These are phyloP conservation scores for Drosophila virilis DNA, from an alignment of 1,140 invertebrate genomes.

Conservation along the genomic window DNA sequence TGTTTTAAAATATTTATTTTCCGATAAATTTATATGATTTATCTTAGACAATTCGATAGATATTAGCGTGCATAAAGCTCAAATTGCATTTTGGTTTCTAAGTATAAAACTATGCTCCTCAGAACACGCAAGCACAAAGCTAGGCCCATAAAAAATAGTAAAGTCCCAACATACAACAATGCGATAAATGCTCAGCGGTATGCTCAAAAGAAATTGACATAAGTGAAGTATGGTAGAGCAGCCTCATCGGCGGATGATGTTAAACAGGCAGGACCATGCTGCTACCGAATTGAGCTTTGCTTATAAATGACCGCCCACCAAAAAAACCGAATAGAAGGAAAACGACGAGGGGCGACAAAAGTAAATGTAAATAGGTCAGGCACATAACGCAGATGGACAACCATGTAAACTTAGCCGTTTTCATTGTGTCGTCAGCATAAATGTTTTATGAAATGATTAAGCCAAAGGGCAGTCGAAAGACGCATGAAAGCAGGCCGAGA, in stretches of 20 bases:
- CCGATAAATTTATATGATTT: no score
- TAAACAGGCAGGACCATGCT: slow-evolving; percentile 32
- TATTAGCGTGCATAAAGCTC: no score
- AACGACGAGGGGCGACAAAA: slow-evolving; percentile 45
- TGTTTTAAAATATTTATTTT: no score
- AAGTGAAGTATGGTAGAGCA: slow-evolving; percentile 62
- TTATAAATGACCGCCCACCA: slow-evolving; percentile 60
- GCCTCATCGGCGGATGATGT: slow-evolving; percentile 36
- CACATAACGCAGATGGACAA: not conserved
- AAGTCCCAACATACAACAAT: slow-evolving; percentile 22
- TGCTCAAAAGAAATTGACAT: slow-evolving; percentile 69
- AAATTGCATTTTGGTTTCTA: no score
- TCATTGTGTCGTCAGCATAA: slow-evolving; percentile 67
- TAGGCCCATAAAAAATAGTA: no score
- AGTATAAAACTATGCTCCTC: no score
- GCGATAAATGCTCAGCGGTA: slow-evolving; percentile 38
- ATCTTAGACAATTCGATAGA: no score
- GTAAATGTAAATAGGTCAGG: slow-evolving; percentile 52
- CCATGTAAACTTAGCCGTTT: not conserved
- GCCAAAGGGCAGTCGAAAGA: slow-evolving; percentile 42
- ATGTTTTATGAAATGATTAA: slow-evolving; percentile 82
- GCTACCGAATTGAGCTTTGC: slow-evolving; percentile 34
- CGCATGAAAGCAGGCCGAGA: slow-evolving; percentile 61
- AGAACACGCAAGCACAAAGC: no score
- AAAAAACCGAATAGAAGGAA: slow-evolving; percentile 7